These are phyloP conservation scores for Netelia melanura DNA, from an alignment of 2,888 invertebrate genomes.

Conservation along the genomic window DNA sequence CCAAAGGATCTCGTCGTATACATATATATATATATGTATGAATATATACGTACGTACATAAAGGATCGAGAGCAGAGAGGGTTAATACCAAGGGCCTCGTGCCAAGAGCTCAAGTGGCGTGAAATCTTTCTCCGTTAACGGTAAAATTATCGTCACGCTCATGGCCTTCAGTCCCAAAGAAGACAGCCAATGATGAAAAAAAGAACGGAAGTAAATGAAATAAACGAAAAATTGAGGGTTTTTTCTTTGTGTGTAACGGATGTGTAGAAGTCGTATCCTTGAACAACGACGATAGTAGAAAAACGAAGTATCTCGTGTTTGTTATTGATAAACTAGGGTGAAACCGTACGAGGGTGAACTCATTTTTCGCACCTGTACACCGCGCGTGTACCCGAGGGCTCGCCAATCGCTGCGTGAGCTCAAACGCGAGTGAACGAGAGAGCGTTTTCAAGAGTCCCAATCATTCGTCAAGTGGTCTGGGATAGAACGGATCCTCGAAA, in stretches of 20 bases:
- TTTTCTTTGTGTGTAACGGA: neutral
- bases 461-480: slow-evolving; percentile 52
- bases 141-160: slow-evolving; percentile 62
- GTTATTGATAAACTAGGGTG: neutral
- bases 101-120: slow-evolving; percentile 73
- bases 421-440: neutral
- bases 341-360: neutral
- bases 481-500: slow-evolving; percentile 54
- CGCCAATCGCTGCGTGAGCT: neutral
- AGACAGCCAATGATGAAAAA: slow-evolving; percentile 11
- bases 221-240: slow-evolving; percentile 6
- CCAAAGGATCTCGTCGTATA: slow-evolving; percentile 35
- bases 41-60: slow-evolving; percentile 19
- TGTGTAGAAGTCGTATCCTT: neutral
- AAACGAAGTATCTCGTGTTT: neutral
- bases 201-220: slow-evolving; percentile 2
- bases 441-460: slow-evolving; percentile 36
- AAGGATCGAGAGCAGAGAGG: slow-evolving; percentile 38
- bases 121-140: slow-evolving; percentile 72
- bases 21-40: slow-evolving; percentile 27
- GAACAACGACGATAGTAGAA: neutral
- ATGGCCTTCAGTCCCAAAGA: slow-evolving; percentile 8
- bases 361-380: slow-evolving; percentile 3
- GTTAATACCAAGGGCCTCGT: slow-evolving; percentile 61
- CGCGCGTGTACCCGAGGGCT: neutral